These are phyloP conservation scores for Crotalus helleri DNA, from an alignment of 2,113 vertebrate genomes.

Conservation along the genomic window DNA sequence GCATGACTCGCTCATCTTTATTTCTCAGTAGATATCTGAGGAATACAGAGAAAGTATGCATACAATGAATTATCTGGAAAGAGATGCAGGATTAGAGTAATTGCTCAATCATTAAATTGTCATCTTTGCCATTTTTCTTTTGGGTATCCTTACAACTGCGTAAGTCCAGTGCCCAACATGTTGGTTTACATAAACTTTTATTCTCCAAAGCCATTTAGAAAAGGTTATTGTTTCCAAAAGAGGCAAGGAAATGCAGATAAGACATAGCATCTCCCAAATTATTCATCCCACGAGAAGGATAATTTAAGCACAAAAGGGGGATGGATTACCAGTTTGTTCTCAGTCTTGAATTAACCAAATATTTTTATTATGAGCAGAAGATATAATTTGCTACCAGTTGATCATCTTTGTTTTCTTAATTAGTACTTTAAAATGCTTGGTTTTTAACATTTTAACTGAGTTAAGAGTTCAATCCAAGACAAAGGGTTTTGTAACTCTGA, in stretches of 20 bases:
- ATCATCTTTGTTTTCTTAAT: background rate
- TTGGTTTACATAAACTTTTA: conserved; percentile 21
- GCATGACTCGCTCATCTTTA: conserved; percentile 49
- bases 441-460: background rate
- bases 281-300: background rate
- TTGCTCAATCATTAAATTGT: conserved; percentile 18
- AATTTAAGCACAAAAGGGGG: conserved; percentile 9
- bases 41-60: background rate
- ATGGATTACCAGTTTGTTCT: conserved; percentile 3
- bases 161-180: conserved; percentile 2
- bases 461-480: background rate
- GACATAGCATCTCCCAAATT: conserved; percentile 9
- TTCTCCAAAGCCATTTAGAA: conserved; percentile 19
- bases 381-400: background rate
- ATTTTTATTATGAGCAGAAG: background rate
- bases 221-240: background rate
- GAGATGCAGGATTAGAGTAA: conserved; percentile 33
- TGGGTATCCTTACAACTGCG: background rate
- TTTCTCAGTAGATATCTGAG: conserved; percentile 42
- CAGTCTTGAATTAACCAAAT: background rate
- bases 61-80: conserved; percentile 37
- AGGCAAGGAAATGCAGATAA: conserved; percentile 10
- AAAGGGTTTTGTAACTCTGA: background rate
- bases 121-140: conserved; percentile 2
- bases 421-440: background rate